phyloP scores from a whole-genome alignment of 2,888 invertebrate species.

The Caenorhabditis sulstoni region DNA sequence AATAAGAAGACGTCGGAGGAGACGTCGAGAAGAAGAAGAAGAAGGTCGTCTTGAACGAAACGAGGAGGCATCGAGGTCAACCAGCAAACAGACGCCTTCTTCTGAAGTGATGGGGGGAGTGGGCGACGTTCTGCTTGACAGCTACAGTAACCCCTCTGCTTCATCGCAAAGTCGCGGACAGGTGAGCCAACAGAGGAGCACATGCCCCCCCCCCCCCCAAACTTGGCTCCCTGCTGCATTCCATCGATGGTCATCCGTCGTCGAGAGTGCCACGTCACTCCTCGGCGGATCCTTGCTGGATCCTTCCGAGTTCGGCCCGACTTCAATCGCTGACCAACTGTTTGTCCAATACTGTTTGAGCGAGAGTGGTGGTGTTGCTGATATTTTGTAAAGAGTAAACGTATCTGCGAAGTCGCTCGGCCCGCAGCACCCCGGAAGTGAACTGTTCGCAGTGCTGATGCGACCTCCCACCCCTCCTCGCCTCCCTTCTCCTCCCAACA shows the following conservation, averaged over 20 bases:
- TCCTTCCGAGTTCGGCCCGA: constrained; percentile 23
- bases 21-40: constrained; percentile 7
- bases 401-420: constrained; percentile 30
- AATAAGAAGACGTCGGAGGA: constrained; percentile 7
- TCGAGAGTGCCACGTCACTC: constrained; percentile 27
- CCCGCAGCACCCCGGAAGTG: constrained; percentile 48
- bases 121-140: background rate
- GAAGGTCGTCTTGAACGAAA: constrained; percentile 14
- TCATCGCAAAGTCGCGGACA: background rate
- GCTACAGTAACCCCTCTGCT: constrained; percentile 3
- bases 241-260: constrained; percentile 36
- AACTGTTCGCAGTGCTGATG: constrained; percentile 38
- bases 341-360: constrained; percentile 38
- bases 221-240: constrained; percentile 4
- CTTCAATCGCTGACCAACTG: constrained; percentile 44
- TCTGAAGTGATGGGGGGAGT: background rate
- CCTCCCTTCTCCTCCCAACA: constrained; percentile 26
- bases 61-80: constrained; percentile 18
- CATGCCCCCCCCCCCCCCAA: background rate
- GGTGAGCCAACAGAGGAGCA: constrained; percentile 43
- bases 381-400: constrained; percentile 56
- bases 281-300: constrained; percentile 1
- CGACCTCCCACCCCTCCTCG: constrained; percentile 15
- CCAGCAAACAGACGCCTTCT: background rate
- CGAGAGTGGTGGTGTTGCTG: constrained; percentile 25